A percentile compares a stretch with the other conserved stretches of the same genome.
phyloP scores from a whole-genome alignment of 2,113 vertebrate genomes.

The Zonotrichia leucophrys region DNA sequence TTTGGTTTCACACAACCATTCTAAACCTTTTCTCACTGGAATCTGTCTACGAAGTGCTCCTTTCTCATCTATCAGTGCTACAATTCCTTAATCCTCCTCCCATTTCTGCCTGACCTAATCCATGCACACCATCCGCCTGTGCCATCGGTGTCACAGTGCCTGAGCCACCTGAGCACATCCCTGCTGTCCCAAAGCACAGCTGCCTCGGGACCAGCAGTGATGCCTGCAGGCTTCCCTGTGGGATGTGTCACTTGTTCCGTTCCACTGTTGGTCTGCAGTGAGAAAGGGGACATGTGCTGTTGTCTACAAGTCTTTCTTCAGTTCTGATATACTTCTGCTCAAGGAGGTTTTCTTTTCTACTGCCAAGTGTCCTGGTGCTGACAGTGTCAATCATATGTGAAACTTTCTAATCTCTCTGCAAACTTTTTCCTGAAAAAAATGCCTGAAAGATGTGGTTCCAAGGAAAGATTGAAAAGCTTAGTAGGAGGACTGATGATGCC shows the following conservation, averaged over 20 bases:
- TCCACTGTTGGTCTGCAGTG: not conserved
- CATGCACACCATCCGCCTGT: too few relatives aligned
- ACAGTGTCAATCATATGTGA: not conserved
- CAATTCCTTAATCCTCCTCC: not conserved
- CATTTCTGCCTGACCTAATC: not conserved
- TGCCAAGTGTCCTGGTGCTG: not conserved
- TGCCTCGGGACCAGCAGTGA: not conserved
- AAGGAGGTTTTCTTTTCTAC: not conserved
- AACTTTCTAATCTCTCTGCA: not conserved
- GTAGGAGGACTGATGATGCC: not conserved
- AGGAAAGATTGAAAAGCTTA: not conserved
- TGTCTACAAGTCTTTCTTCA: not conserved
- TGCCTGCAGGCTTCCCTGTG: not conserved
- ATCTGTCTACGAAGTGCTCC: not conserved
- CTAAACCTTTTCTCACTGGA: not conserved
- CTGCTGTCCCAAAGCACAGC: not conserved
- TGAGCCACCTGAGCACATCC: not conserved
- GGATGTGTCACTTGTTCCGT: not conserved
- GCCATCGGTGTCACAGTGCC: fast-evolving
- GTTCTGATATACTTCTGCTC: not conserved
- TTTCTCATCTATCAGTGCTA: not conserved
- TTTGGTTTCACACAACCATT: not conserved
- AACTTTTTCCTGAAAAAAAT: not conserved
- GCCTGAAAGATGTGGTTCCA: not conserved
- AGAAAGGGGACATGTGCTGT: not conserved